Evolutionary conservation across 2,888 invertebrate genomes (phyloP).

Genomic region (Schizaphis graminum): DNA sequence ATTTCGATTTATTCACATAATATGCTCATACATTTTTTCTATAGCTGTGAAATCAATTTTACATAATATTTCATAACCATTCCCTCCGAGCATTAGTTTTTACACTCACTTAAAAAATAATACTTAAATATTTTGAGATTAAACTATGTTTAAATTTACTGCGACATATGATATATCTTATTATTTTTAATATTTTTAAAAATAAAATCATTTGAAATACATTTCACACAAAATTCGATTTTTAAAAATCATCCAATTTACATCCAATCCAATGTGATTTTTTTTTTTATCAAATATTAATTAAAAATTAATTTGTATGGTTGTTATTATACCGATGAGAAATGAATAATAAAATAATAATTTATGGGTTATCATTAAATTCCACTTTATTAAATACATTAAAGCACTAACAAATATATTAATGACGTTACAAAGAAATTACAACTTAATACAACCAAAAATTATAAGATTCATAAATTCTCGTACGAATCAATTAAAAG

Average conservation of each 20-base stretch:
- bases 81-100: not conserved
- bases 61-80: not conserved
- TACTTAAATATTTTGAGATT: not conserved
- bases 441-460: not conserved
- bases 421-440: not conserved
- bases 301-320: not conserved
- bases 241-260: not conserved
- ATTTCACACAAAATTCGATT: not conserved
- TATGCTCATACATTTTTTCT: not conserved
- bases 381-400: not conserved
- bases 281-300: not conserved
- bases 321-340: not conserved
- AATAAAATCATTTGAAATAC: not conserved
- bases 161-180: rapidly evolving
- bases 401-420: not conserved
- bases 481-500: not conserved
- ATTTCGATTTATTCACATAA: not conserved
- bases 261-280: not conserved
- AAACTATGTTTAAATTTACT: not conserved
- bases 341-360: not conserved
- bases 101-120: not conserved
- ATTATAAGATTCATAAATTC: not conserved
- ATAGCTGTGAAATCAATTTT: not conserved
- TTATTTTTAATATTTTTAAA: not conserved
- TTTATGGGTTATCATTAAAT: not conserved